Base-by-base conservation (phyloP, 2,113 vertebrate genomes). In the Ailurus styani region DNA sequence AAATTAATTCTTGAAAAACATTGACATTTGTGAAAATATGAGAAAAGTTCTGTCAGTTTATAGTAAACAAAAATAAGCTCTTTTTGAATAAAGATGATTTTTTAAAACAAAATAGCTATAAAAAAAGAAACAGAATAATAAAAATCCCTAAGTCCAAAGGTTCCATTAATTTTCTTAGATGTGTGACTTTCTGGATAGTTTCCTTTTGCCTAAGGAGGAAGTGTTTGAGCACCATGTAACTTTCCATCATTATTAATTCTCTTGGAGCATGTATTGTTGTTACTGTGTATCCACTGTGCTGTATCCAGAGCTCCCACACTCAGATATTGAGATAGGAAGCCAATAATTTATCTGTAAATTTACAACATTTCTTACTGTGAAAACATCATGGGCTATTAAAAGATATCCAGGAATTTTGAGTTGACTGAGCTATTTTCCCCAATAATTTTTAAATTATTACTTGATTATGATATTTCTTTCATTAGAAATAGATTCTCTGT, bases 31-130 rank as follows among this genome's bases (percentile, higher is more conserved):
- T 87, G 37, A 81, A 92, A 45, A 84, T 25, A 78, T 50, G 11
- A 55, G 5, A 78, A 72, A 86, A 25, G 9, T 40, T 34, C 54
- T 68, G 9, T 54, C 17, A 6, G 7, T 47, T 66, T 45, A 87
- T n/a, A 78, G 4, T 81, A 57, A 95, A 83, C 15, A 88, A 83
- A 93, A n/a, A 87, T 55, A 18, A 31, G 3, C 13, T 77, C 31
- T 83, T 75, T 83, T 40, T 55, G 15, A 52, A 82, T 42, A 60
- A 55, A 91, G 52, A 20, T 66, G 8, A 84, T 20, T 96, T 96
- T 68, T 25, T 5, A 47, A 75, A 86, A 20, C 7, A 57, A 95
- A 90, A 70, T 81, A 31, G n/a, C 45, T 60, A 18, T 66, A 47
- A 37, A 77, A 89, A 40, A 77, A 10, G 18, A 86, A 90, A 60